Conservation (phyloP, 2,113 vertebrate genomes). For the Sturnus vulgaris region DNA sequence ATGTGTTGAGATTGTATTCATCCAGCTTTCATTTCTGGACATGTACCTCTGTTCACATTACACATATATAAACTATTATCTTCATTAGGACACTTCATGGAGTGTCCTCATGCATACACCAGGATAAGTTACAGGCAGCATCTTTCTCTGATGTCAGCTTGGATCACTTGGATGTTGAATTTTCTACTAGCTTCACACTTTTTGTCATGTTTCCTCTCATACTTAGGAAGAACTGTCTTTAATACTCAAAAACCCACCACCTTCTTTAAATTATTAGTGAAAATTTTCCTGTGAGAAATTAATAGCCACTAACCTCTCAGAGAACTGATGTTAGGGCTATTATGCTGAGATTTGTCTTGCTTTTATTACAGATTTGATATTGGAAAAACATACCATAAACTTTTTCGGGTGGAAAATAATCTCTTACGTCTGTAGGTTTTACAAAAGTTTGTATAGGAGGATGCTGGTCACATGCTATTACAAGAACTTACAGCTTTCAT, state of each 20-base stretch:
- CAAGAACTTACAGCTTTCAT: neutral
- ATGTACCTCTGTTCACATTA: neutral
- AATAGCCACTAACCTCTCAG: neutral
- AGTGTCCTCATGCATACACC: neutral
- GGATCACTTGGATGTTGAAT: neutral
- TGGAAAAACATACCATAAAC: neutral
- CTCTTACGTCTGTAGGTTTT: neutral
- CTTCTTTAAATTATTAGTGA: neutral
- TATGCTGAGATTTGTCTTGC: neutral
- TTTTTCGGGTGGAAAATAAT: neutral
- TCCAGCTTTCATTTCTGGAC: neutral
- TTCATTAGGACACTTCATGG: neutral
- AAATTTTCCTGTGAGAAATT: neutral
- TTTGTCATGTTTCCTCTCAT: neutral
- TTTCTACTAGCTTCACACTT: neutral
- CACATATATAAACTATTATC: neutral
- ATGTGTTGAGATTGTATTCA: neutral
- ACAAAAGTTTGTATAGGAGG: neutral
- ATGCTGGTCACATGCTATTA: neutral
- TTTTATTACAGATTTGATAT: neutral
- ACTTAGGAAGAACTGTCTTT: neutral
- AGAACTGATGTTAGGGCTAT: neutral
- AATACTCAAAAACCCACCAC: neutral
- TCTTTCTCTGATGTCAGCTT: neutral
- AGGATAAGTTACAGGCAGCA: neutral